Base-by-base conservation (phyloP, 2,888 invertebrate species). In the Phaonia tiefii region DNA sequence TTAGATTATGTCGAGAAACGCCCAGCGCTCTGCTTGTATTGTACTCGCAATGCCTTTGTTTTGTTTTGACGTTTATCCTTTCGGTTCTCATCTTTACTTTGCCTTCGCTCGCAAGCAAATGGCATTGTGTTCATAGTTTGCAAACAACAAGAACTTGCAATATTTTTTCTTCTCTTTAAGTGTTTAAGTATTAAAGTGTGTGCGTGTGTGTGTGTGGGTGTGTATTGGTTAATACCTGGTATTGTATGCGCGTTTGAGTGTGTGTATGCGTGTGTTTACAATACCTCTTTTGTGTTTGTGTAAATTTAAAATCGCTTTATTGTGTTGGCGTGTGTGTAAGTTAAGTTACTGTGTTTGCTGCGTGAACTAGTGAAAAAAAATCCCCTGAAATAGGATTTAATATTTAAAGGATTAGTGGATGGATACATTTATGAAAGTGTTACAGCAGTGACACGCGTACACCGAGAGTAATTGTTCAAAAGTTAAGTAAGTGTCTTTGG, bases 101-200 rank as follows among this genome's bases (percentile, higher is more conserved):
- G 46, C 65, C 44, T 46, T 74, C 10, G 3, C 56, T 58, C 66
- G 65, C 54, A 76, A n/a, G n/a, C n/a, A n/a, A n/a, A 77, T 72
- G 39, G 58, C 66, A 77, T 49, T 49, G 58, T 42, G 60, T 44
- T 49, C 72, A 66, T 46, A 72, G 66, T 67, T 77, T n/a, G 44
- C 42, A 77, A 72, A 77, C 77, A 77, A 67, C 39, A 72, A 51
- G 63, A 76, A 44, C 54, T 76, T 63, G 51, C 49, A 69, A 51
- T 22, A 66, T 20, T 60, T 37, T 37, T 46, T 75, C 37, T 49
- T 46, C 17, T 42, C n/a, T 44, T 17, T 63, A 22, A 10, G 63
- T 20, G 56, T 22, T 3, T 42, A 15, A 13, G 56, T 8, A 31
- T 8, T 5, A 31, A 31, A 31, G 31, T 31, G 31, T 31, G 31